phyloP scores from a whole-genome alignment of 2,113 vertebrate species.

The Lepus americanus region DNA sequence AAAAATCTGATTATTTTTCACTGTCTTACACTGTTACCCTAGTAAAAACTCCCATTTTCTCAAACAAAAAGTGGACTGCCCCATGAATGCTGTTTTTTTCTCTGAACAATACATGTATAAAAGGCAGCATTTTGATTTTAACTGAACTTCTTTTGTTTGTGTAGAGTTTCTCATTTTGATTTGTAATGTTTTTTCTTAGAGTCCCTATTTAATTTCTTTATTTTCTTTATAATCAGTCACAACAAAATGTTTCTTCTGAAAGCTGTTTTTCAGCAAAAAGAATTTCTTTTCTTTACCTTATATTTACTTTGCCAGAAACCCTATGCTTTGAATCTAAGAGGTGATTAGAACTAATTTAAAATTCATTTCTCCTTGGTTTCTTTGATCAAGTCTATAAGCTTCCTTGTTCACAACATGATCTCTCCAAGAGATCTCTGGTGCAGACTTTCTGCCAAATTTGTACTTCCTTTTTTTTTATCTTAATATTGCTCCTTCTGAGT shows the following conservation, averaged over 20 bases:
- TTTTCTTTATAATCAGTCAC: not conserved
- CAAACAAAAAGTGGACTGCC: not conserved
- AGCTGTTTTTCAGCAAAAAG: conserved; percentile 26
- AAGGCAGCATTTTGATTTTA: conserved; percentile 29
- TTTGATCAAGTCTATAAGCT: conserved; percentile 37
- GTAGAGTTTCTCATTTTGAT: conserved; percentile 37
- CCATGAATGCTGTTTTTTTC: not conserved
- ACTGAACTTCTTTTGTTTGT: not conserved
- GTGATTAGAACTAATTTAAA: conserved; percentile 58
- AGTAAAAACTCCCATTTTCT: not conserved
- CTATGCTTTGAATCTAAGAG: conserved; percentile 55
- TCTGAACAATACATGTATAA: not conserved
- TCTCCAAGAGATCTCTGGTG: conserved; percentile 55
- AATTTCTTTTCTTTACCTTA: conserved; percentile 3
- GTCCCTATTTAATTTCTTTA: conserved; percentile 2
- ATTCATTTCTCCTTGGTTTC: conserved; percentile 27
- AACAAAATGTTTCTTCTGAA: conserved; percentile 22
- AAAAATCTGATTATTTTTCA: conserved; percentile 4
- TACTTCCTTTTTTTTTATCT: conserved; percentile 40
- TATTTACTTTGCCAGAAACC: not conserved
- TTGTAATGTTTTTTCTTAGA: conserved; percentile 27
- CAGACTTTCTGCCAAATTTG: conserved; percentile 32
- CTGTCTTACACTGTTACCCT: not conserved
- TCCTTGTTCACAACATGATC: not conserved
- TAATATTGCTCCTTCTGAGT: not conserved